Base-by-base conservation (phyloP, 2,113 vertebrate species). In the Andinoacara biseriatus region DNA sequence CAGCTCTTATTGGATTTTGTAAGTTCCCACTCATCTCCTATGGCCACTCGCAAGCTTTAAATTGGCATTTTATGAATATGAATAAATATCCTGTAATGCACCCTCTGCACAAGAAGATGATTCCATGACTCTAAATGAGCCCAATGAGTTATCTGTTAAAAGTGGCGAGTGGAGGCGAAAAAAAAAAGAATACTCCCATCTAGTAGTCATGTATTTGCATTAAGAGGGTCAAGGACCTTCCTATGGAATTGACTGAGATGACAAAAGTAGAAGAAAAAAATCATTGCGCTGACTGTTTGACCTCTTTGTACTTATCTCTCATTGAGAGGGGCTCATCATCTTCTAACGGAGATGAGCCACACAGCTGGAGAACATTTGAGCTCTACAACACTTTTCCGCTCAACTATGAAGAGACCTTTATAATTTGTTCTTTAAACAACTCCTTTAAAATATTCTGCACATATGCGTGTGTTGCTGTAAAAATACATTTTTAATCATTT, bases 11-110 rank as follows among this genome's bases (percentile, higher is more conserved):
- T 91, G 92, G 88, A 92, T 93, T 93, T 90, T 74, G 57, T 85
- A 84, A 81, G 86, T 92, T 93, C 91, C 86, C 60, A 59, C 87
- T 81, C 76, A 80, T 89, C 87, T 94, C 86, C 76, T 80, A 88
- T 88, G 87, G 90, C 85, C 86, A 90, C 85, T 92, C 72, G 40
- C 60, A 65, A 29, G 67, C 82, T 72, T 91, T 91, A 91, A 92
- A 94, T 92, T 92, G 82, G 59, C 81, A 88, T 91, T 93, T 94
- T 94, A 91, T 90, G 89, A 93, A 92, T 91, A 92, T 91, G 87
- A 94, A 94, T 92, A 92, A 91, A 94, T 94, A 94, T 92, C 84
- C 87, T 83, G 58, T 90, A 91, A 88, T 79, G 79, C 85, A 80
- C 80, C 78, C 72, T 88, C 59, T 87, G 84, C 90, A 89, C 83